These are phyloP conservation scores for Stenoptilia bipunctidactyla DNA, from an alignment of 2,888 invertebrate genomes.

Conservation along the genomic window DNA sequence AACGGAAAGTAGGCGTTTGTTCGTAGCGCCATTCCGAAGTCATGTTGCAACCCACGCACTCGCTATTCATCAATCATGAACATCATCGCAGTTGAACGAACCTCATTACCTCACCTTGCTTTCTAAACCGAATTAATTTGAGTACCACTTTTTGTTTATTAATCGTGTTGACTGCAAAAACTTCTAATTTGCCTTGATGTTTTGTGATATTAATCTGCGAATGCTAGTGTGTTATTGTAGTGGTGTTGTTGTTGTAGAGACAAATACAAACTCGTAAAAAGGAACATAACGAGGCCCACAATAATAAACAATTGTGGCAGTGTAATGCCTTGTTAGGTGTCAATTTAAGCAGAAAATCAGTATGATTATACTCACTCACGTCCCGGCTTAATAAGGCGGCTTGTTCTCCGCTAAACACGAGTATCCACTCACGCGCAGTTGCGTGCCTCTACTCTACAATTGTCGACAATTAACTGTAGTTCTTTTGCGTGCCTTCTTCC, in stretches of 20 bases:
- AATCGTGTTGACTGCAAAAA: too few relatives aligned
- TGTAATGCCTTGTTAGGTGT: background rate
- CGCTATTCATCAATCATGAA: constrained; percentile 52
- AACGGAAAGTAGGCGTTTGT: constrained; percentile 39
- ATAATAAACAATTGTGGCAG: too few relatives aligned
- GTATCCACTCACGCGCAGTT: constrained; percentile 33
- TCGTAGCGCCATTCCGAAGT: constrained; percentile 39
- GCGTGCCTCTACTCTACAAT: constrained; percentile 62
- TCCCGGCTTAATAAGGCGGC: background rate
- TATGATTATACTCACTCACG: background rate
- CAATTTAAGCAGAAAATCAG: background rate
- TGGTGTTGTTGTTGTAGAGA: too few relatives aligned
- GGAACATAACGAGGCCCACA: too few relatives aligned
- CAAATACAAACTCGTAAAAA: too few relatives aligned
- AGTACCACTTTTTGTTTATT: too few relatives aligned
- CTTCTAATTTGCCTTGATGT: too few relatives aligned
- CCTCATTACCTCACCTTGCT: constrained; percentile 21
- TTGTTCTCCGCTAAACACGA: constrained; percentile 10
- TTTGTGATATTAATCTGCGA: too few relatives aligned
- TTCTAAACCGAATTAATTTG: constrained; percentile 3
- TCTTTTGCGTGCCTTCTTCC: constrained; percentile 59
- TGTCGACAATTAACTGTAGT: constrained; percentile 60
- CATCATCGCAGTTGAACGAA: constrained; percentile 35
- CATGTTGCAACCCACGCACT: constrained; percentile 45
- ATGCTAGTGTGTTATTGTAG: too few relatives aligned